Percentiles rank a stretch among this genome's conserved stretches.
phyloP scores from a whole-genome alignment of 1,140 invertebrate species.

The Drosophila pectinifera region DNA sequence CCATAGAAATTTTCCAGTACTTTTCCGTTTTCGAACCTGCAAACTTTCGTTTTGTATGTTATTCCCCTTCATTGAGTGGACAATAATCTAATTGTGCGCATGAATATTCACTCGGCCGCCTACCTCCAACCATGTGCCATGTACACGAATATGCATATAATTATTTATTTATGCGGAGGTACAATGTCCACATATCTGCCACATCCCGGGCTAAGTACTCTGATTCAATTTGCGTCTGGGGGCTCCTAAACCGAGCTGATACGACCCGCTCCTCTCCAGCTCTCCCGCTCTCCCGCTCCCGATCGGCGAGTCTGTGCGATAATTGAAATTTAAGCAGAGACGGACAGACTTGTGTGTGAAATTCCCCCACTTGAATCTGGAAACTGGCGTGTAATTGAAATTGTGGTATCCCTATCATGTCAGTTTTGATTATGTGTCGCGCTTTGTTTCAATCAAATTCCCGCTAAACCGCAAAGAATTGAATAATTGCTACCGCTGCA shows the following conservation, averaged over 20 bases:
- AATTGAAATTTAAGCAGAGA: conserved; percentile 62
- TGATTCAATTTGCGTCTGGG: conserved; percentile 70
- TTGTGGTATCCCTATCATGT: conserved; percentile 78
- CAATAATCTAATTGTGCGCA: conserved; percentile 68
- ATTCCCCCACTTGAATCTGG: conserved; percentile 54
- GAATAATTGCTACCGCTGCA: conserved; percentile 69
- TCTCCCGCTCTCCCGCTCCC: not conserved
- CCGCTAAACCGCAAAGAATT: conserved; percentile 66
- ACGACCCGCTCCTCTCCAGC: conserved; percentile 6
- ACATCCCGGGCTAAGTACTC: conserved; percentile 43
- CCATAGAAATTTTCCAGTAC: conserved; percentile 5
- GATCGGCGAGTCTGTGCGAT: conserved; percentile 34
- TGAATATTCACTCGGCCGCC: conserved; percentile 57
- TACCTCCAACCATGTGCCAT: conserved; percentile 34
- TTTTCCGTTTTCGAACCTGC: conserved; percentile 4
- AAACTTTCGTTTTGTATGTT: conserved; percentile 13
- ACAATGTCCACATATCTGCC: conserved; percentile 45
- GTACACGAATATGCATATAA: conserved; percentile 21
- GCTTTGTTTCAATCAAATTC: conserved; percentile 70
- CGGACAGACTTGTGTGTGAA: conserved; percentile 26
- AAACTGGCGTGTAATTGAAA: conserved; percentile 61
- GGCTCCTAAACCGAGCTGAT: conserved; percentile 37
- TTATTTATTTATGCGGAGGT: conserved; percentile 40
- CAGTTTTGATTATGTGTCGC: conserved; percentile 77
- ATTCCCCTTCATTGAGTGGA: conserved; percentile 44